Percentiles rank a stretch among this genome's conserved stretches.
Conservation (phyloP, 1,140 invertebrate genomes). For the Drosophila albomicans region DNA sequence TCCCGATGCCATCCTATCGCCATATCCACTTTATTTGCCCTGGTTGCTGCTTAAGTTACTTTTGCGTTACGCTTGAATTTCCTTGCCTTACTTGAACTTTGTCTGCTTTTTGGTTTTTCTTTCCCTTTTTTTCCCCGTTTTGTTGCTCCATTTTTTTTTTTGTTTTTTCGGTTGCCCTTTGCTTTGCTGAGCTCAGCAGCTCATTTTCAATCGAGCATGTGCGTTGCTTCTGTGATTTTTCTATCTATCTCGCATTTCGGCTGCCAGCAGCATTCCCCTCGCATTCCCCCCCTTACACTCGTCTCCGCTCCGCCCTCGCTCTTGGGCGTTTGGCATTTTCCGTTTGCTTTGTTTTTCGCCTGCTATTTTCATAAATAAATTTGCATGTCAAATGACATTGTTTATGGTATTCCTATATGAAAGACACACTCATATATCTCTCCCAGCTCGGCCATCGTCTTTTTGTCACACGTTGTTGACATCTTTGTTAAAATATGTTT, state of each 20-base stretch:
- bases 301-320: background rate
- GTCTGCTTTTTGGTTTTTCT: conserved; percentile 43
- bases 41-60: conserved; percentile 78
- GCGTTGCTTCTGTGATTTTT: conserved; percentile 67
- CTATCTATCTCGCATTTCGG: conserved; percentile 34
- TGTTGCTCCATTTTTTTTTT: conserved; percentile 37
- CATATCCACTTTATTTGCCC: conserved; percentile 67
- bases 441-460: conserved; percentile 23
- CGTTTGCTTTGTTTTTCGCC: conserved; percentile 58
- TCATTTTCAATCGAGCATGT: conserved; percentile 67
- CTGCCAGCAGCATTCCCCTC: conserved; percentile 4
- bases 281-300: too few relatives aligned
- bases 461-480: conserved; percentile 77
- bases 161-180: conserved; percentile 30
- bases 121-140: conserved; percentile 25
- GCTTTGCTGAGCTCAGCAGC: conserved; percentile 70
- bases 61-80: conserved; percentile 76
- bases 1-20: conserved; percentile 32
- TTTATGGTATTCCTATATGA: conserved; percentile 82
- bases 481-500: conserved; percentile 84
- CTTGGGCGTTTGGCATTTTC: conserved; percentile 36
- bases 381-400: conserved; percentile 83
- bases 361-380: conserved; percentile 84
- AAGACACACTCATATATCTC: conserved; percentile 65
- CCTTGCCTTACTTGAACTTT: conserved; percentile 40